Conservation (phyloP, 2,888 invertebrate genomes). For the Drosophila buzzatii region DNA sequence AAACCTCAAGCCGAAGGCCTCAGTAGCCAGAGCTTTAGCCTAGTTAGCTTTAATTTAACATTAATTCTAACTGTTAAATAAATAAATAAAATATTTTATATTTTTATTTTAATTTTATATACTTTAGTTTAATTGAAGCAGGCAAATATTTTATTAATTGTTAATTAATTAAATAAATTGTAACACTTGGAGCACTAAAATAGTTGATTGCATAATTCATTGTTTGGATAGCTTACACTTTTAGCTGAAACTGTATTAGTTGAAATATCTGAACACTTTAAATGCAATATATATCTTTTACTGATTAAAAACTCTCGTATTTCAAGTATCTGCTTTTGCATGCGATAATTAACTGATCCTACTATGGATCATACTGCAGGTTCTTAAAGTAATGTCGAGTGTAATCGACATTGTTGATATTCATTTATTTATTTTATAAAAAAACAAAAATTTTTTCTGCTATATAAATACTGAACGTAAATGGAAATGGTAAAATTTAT, state of each 20-base stretch:
- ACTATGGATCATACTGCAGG: background rate
- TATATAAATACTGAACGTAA: background rate
- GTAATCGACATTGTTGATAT: background rate
- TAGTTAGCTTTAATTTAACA: too few species aligned
- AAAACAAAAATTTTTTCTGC: too few species aligned
- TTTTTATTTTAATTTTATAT: background rate
- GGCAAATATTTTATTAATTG: too few species aligned
- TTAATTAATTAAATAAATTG: too few species aligned
- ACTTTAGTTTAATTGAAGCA: too few species aligned
- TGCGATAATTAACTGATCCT: background rate
- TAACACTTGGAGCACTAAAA: background rate
- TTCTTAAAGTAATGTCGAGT: background rate
- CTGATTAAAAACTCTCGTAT: too few species aligned
- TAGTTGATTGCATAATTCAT: background rate
- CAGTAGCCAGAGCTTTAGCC: too few species aligned
- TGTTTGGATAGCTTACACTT: background rate
- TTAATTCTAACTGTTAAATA: too few species aligned
- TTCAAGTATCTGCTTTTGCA: background rate
- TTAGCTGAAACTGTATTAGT: background rate
- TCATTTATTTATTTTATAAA: background rate
- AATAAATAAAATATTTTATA: background rate
- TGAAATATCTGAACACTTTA: background rate
- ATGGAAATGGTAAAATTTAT: constrained; percentile 6
- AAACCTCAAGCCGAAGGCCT: too few species aligned
- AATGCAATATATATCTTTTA: background rate